Evolutionary conservation across 2,888 invertebrate genomes (phyloP).

Genomic region (Epirrhoe tristata): DNA sequence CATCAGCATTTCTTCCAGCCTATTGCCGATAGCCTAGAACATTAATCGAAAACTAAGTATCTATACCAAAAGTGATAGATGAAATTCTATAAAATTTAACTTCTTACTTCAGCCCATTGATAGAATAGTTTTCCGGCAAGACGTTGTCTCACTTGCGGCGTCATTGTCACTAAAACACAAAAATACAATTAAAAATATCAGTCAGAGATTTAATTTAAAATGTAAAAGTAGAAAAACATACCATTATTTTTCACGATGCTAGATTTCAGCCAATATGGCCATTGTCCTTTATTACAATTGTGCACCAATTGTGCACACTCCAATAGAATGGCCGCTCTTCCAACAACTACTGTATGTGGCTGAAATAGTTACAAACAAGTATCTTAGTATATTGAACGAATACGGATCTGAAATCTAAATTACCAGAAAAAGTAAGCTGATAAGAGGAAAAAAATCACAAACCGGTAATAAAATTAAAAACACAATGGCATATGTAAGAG

Average conservation of each 20-base stretch:
- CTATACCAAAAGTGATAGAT: background rate
- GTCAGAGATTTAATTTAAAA: background rate
- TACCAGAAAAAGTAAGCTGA: background rate
- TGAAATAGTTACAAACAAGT: conserved; percentile 62
- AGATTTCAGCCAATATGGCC: conserved; percentile 99
- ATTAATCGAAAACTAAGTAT: background rate
- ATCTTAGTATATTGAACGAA: background rate
- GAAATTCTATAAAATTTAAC: background rate
- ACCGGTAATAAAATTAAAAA: too few species aligned
- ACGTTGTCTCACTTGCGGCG: conserved; percentile 83
- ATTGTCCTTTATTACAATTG: conserved; percentile 98
- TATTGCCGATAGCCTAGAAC: conserved; percentile 90
- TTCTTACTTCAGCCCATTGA: conserved; percentile 95
- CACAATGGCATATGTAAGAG: too few species aligned
- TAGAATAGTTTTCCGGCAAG: conserved; percentile 98
- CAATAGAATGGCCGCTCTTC: conserved; percentile 95
- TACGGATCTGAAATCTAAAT: background rate
- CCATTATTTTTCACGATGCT: conserved; percentile 82
- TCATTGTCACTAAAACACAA: conserved; percentile 67
- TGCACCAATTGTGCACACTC: conserved; percentile 99
- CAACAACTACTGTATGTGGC: conserved; percentile 97
- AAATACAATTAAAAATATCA: conserved; percentile 3
- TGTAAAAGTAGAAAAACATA: too few species aligned
- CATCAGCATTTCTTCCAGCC: conserved; percentile 95
- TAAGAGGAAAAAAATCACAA: background rate